A percentile compares a stretch with the other conserved stretches of the same genome.
Evolutionary conservation across 1,140 invertebrate species (phyloP).

Genomic region (Euglossa dilemma): DNA sequence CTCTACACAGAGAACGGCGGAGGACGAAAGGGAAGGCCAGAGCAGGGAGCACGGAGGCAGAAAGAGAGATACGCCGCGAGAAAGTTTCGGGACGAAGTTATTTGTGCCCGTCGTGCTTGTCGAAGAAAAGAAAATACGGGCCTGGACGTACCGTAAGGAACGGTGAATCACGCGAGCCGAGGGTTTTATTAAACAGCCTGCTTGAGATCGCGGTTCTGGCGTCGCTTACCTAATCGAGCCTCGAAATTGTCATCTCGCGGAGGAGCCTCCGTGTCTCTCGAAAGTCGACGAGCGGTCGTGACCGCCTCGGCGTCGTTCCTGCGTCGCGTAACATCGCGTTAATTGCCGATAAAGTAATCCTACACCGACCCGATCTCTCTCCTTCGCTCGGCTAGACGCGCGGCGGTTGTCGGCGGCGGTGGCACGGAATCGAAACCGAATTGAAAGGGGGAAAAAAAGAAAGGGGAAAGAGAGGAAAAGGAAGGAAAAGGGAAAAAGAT

Average conservation of each 20-base stretch:
- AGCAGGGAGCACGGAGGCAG: neutral
- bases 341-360: conserved; percentile 43
- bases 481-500: neutral
- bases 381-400: neutral
- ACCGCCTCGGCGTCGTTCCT: conserved; percentile 12
- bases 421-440: too few species aligned
- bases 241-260: conserved; percentile 47
- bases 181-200: conserved; percentile 34
- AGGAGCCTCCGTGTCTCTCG: neutral
- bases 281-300: conserved; percentile 41
- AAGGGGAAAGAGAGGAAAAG: too few species aligned
- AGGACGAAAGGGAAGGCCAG: neutral
- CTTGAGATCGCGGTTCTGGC: neutral
- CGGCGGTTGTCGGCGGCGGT: too few species aligned
- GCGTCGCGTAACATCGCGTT: conserved; percentile 39
- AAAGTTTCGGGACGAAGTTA: conserved; percentile 45
- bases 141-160: neutral
- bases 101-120: neutral
- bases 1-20: neutral
- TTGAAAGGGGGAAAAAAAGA: too few species aligned
- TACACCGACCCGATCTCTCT: neutral
- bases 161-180: conserved; percentile 37
- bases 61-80: conserved; percentile 4
- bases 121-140: conserved; percentile 37
- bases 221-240: conserved; percentile 46